Percentiles rank a stretch among this genome's conserved stretches.
These are phyloP conservation scores for Polymixis flavicincta DNA, from an alignment of 2,888 invertebrate species.

Conservation along the genomic window DNA sequence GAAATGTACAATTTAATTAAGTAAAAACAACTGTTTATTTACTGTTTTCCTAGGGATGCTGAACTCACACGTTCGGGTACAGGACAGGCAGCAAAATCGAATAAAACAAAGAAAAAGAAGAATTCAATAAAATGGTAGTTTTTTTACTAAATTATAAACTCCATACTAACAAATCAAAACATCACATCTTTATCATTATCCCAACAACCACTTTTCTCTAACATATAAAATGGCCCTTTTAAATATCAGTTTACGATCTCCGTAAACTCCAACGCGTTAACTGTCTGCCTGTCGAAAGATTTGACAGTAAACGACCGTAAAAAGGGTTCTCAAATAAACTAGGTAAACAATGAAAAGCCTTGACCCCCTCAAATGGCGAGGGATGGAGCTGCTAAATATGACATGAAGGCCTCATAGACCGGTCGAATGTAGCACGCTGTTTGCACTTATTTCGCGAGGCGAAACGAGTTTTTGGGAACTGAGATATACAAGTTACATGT, in stretches of 20 bases:
- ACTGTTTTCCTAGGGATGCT: not conserved
- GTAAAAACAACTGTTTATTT: not conserved
- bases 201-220: not conserved
- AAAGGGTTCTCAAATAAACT: slow-evolving; percentile 65
- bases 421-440: slow-evolving; percentile 34
- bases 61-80: too few species aligned
- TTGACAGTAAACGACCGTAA: slow-evolving; percentile 57
- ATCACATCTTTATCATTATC: too few species aligned
- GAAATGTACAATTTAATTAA: not conserved
- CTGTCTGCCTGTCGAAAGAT: slow-evolving; percentile 45
- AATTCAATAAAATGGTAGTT: not conserved
- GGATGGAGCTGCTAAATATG: slow-evolving; percentile 51
- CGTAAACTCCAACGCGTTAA: slow-evolving; percentile 30
- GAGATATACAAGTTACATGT: not conserved
- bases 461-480: slow-evolving; percentile 15
- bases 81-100: not conserved
- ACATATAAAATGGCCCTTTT: not conserved
- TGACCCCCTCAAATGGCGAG: slow-evolving; percentile 62
- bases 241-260: slow-evolving; percentile 26
- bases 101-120: not conserved
- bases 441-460: slow-evolving; percentile 31
- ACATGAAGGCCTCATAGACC: slow-evolving; percentile 22
- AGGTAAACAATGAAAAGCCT: slow-evolving; percentile 63
- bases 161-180: not conserved
- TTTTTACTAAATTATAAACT: not conserved